Evolutionary conservation across 2,888 invertebrate genomes (phyloP), one percentile per base, ranked within the genome.

Genomic region (Chromoteleia sp.): DNA sequence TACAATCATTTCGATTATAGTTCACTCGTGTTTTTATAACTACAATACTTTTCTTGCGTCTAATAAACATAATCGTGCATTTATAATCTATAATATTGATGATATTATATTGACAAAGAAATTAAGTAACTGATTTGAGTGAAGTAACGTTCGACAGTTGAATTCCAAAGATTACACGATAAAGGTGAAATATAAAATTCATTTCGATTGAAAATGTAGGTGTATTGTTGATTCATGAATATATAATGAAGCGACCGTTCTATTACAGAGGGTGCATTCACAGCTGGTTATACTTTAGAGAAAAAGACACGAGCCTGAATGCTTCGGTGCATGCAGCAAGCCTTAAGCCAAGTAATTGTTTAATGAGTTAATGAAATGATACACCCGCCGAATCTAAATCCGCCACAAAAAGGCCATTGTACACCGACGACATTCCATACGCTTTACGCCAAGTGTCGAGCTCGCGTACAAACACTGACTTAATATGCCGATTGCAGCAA

Each of bases 311-410:
- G 61, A 73, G 63, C 52, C 59, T 68, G 45, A 70, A 63, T 45
- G 43, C 54, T 63, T 21, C 41, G 7, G 45, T 56, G 58, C 68
- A 17, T 71, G 56, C 56, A 65, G 36, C 59, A 45, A 50, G 70
- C 15, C 45, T 78, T 71, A 56, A 45, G 54, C 25, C 71, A 25
- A 67, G 58, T 67, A 89, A 90, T 89, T 89, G 85, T 89, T 89
- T 89, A 89, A 90, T 88, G 85, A 84, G 81, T 84, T 88, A 88
- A 89, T 90, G 87, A 88, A 88, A 89, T 87, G 88, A 90, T 88
- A 87, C 86, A 84, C 61, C 84, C 84, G 85, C 87, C 88, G 86
- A 90, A 90, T 89, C 85, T 86, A 87, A 84, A 85, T 83, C 81
- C 84, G 83, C 78, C 83, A 86, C 84, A 85, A 85, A 87, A 86